Base-by-base conservation (phyloP, 2,113 vertebrate species). In the Cygnus atratus region DNA sequence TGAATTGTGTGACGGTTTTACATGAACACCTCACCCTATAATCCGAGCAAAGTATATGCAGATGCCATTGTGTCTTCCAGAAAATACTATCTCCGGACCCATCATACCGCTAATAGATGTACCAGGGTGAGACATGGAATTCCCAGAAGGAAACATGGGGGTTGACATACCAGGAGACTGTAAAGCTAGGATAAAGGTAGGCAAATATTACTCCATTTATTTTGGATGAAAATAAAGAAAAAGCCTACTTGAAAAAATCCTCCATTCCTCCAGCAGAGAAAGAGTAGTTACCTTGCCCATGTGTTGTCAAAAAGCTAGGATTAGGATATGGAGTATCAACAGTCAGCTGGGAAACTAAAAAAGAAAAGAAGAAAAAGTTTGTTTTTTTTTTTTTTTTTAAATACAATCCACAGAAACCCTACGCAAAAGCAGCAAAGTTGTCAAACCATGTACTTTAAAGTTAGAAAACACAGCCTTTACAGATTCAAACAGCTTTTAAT, bases 41-140 rank as follows among this genome's bases (percentile, higher is more conserved):
- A 99, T 99, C 50, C 99, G 98, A 76, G 98, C 98, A 86, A 99
- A 99, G 96, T 99, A 99, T 94, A 99, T 97, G 94, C 99, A 98
- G 94, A 99, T 99, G 73, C 99, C 99, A 20, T 99, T 99, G 97
- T 99, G 99, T 86, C 99, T 99, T 79, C 99, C 99, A n/a, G 99
- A 99, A 97, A 98, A 99, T 26, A 99, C 98, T 80, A 99, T 98
- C 96, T 99, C 99, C 0, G 99, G 99, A 43, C 98, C 99, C 63
- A 98, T 96, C 97, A 99, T 93, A 33, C 98, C 97, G 0, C 98
- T 94, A 83, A 99, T 70, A 25, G 98, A 94, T 20, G 96, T 57
- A 8, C 97, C 89, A 46, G 97, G 90, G 18, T 97, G 97, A 72
- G 94, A 50, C 70, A 97, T 48, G 8, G 97, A 97, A 87, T 95